Base-by-base conservation (phyloP, 2,888 invertebrate genomes). In the Seira musarum region DNA sequence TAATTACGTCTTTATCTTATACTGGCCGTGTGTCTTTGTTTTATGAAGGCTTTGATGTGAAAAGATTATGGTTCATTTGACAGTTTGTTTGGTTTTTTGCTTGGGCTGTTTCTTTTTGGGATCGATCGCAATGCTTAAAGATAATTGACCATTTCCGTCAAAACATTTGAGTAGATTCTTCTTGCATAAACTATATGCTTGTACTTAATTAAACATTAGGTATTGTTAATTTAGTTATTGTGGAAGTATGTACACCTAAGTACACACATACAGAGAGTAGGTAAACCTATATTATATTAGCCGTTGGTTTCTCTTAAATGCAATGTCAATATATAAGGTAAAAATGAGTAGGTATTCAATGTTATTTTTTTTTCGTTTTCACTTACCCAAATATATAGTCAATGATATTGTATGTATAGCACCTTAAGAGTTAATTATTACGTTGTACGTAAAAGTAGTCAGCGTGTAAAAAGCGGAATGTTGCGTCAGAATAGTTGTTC, bases 401-500 rank as follows among this genome's bases (percentile, higher is more conserved):
- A 60, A 60, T 60, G 22, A 60, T 60, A 60, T 60, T 13, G 30
- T 30, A 30, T 30, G 22, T 60, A 60, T 60, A 60, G 60, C 60
- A 60, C 60, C 60, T 60, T 60, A 21, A 60, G 2, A 19, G 60
- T 60, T 60, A 60, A 60, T 60, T 22, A 60, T 60, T 60, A 60
- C 10, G 22, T 40, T 60, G 24, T 67, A 60, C 40, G 40, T 67
- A 60, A 66, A 24, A 53, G 65, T 73, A 63, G 70, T 74, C 65
- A 70, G 74, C 80, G 80, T 80, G 80, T 74, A 65, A 35, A 79
- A 80, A 80, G 80, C 80, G 74, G 74, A 70, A 80, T 69, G 57
- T 75, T 80, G 80, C 80, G 80, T 80, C 80, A 75, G 74, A 79
- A 75, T 15, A 69, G 35, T 40, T 80, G 68, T 73, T 61, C 35